Conservation (phyloP, 64 coral and sea anemone species). For the Hydrozoanthus tunicans region DNA sequence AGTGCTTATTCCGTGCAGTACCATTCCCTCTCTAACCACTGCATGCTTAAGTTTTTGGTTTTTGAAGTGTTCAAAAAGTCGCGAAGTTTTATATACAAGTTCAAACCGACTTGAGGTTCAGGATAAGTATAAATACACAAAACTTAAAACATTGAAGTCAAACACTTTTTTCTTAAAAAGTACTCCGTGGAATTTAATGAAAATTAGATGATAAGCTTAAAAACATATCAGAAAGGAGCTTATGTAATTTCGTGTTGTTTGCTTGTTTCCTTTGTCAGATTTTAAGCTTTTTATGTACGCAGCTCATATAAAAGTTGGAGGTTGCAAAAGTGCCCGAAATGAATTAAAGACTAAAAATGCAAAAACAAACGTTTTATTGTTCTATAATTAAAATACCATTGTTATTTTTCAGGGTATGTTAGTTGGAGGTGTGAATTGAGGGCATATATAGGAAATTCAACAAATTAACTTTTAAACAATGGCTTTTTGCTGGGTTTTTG, state of each 20-base stretch:
- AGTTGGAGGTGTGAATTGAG: background rate
- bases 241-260: slow-evolving; percentile 26
- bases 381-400: background rate
- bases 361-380: background rate
- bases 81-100: background rate
- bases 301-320: background rate
- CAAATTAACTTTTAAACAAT: slow-evolving; percentile 18
- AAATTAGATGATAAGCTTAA: background rate
- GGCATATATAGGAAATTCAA: background rate
- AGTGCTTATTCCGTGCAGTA: slow-evolving; percentile 39
- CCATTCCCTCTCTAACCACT: slow-evolving; percentile 40
- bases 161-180: background rate
- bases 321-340: slow-evolving; percentile 46
- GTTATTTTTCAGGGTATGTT: slow-evolving; percentile 6
- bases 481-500: background rate
- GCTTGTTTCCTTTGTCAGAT: slow-evolving; percentile 1
- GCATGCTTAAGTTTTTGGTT: slow-evolving; percentile 30
- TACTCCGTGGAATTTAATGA: background rate
- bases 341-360: background rate
- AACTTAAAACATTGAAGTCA: slow-evolving; percentile 10
- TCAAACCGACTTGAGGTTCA: slow-evolving; percentile 10
- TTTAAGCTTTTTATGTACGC: slow-evolving; percentile 10
- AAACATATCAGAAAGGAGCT: background rate
- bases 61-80: background rate
- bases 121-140: background rate